Evolutionary conservation across 2,888 invertebrate species (phyloP).

Genomic region (Acanthosepion pharaonis): DNA sequence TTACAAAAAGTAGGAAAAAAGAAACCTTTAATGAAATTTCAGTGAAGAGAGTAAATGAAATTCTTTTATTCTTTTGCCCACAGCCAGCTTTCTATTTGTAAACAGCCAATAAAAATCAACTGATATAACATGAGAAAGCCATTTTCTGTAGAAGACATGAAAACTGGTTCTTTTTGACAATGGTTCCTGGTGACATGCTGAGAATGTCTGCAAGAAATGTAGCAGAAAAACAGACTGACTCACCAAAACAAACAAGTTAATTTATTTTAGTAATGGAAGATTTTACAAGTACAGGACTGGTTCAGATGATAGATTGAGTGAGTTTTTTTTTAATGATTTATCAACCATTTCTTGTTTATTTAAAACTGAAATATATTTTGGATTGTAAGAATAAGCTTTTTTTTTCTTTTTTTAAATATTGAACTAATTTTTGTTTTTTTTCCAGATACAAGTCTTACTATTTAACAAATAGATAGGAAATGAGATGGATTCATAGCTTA

Average conservation of each 20-base stretch:
- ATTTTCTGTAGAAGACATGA: not conserved
- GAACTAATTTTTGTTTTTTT: too few relatives aligned
- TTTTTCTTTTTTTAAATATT: too few relatives aligned
- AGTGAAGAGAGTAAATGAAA: not conserved
- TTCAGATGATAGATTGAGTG: too few relatives aligned
- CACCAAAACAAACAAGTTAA: not conserved
- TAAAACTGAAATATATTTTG: too few relatives aligned
- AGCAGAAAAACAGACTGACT: not conserved
- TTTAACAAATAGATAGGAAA: too few relatives aligned
- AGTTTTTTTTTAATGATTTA: too few relatives aligned
- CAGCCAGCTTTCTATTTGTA: not conserved
- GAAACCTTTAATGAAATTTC: not conserved
- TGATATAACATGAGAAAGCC: not conserved
- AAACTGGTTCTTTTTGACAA: not conserved
- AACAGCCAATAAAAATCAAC: not conserved
- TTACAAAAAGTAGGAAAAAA: too few relatives aligned
- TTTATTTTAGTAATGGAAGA: not conserved
- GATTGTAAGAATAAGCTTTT: too few relatives aligned
- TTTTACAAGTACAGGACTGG: not conserved
- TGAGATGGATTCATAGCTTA: too few relatives aligned
- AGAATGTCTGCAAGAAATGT: not conserved
- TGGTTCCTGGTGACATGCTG: conserved; percentile 7
- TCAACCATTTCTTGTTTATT: too few relatives aligned
- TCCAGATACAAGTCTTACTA: too few relatives aligned
- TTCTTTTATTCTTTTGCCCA: not conserved